Evolutionary conservation across 1,140 invertebrate genomes (phyloP).

Genomic region (Rhagoletis zephyria): DNA sequence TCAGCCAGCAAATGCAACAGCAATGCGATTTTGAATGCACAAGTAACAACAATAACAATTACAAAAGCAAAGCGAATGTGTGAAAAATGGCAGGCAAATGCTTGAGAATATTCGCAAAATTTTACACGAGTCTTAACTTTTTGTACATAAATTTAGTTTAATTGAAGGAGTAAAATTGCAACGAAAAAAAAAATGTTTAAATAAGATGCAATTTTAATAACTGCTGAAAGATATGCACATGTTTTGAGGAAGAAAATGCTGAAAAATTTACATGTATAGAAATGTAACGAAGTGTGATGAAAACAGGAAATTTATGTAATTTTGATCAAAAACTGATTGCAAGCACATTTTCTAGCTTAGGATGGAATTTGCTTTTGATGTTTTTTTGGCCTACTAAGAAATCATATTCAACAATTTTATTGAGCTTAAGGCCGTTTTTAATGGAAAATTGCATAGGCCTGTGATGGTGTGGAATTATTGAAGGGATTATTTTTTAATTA

Average conservation of each 20-base stretch:
- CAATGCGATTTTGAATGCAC: not conserved
- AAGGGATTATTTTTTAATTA: too few relatives aligned
- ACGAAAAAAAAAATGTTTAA: too few relatives aligned
- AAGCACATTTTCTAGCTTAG: too few relatives aligned
- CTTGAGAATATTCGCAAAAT: not conserved
- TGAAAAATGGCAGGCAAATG: not conserved
- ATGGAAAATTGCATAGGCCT: too few relatives aligned
- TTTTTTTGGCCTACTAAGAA: not conserved
- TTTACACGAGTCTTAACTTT: not conserved
- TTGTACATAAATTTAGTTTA: not conserved
- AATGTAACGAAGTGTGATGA: not conserved
- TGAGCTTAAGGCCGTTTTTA: too few relatives aligned
- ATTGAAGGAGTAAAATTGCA: not conserved
- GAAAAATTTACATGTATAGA: not conserved
- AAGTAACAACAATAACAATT: constrained; percentile 10
- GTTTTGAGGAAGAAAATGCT: not conserved
- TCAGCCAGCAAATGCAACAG: not conserved
- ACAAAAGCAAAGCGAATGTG: constrained; percentile 8
- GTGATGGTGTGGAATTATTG: too few relatives aligned
- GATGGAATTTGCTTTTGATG: not conserved
- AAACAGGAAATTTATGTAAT: too few relatives aligned
- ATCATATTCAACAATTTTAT: too few relatives aligned
- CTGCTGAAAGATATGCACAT: not conserved
- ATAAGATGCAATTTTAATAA: not conserved
- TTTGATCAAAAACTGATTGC: too few relatives aligned